These are phyloP conservation scores for Vollenhovia emeryi DNA, from an alignment of 1,140 invertebrate genomes.

Conservation along the genomic window DNA sequence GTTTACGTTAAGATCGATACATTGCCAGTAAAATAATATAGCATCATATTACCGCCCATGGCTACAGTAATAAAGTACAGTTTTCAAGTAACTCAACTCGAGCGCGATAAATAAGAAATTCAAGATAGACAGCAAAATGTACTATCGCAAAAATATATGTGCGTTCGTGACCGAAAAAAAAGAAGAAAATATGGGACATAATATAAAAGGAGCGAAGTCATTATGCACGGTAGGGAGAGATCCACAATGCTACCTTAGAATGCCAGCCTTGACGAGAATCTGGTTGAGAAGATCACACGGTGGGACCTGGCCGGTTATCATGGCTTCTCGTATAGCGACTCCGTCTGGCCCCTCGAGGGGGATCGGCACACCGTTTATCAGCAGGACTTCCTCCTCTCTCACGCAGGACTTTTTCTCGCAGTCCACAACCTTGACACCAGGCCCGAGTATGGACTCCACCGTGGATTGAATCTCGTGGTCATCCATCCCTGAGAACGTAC, in stretches of 20 bases:
- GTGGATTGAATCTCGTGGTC: constrained; percentile 92
- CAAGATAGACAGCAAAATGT: too few species aligned
- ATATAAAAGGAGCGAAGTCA: not conserved
- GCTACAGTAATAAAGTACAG: not conserved
- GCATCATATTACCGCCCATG: not conserved
- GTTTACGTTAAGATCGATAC: not conserved
- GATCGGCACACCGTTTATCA: constrained; percentile 91
- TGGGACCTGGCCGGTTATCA: constrained; percentile 90
- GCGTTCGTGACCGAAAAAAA: not conserved
- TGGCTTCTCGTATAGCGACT: constrained; percentile 89
- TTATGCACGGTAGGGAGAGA: constrained; percentile 24
- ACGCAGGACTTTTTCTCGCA: constrained; percentile 91
- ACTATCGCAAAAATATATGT: not conserved
- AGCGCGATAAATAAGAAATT: not conserved
- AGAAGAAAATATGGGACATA: not conserved
- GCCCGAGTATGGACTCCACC: constrained; percentile 91
- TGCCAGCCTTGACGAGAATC: constrained; percentile 89
- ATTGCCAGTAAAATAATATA: not conserved
- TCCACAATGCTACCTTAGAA: constrained; percentile 85
- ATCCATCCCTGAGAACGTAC: constrained; percentile 86
- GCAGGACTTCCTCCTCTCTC: constrained; percentile 90
- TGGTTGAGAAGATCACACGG: constrained; percentile 91
- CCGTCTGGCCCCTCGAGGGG: constrained; percentile 90
- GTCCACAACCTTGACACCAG: constrained; percentile 91
- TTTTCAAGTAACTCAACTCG: not conserved